Conservation (phyloP, 1,140 invertebrate species). For the Psilanteris sp. region DNA sequence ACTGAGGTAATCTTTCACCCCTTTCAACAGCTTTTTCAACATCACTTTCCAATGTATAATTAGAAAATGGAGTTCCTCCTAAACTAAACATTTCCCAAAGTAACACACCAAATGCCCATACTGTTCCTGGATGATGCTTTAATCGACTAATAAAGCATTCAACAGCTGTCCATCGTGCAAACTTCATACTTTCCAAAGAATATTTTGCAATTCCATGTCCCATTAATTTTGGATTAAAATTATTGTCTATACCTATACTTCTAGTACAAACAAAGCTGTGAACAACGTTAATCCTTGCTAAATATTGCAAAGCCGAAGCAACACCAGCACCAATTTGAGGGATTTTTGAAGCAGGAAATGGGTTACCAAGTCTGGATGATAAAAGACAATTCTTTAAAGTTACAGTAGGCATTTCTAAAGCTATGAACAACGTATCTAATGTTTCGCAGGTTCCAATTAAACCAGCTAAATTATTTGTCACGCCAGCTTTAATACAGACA, state of each 20-base stretch:
- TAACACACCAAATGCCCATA: constrained; percentile 90
- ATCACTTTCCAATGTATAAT: constrained; percentile 83
- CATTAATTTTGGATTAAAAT: constrained; percentile 85
- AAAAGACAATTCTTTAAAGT: constrained; percentile 86
- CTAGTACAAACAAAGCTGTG: constrained; percentile 87
- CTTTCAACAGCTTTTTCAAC: constrained; percentile 84
- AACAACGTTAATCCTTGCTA: constrained; percentile 82
- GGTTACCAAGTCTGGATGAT: constrained; percentile 82
- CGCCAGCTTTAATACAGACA: constrained; percentile 84
- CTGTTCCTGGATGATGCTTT: constrained; percentile 85
- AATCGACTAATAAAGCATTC: constrained; percentile 86
- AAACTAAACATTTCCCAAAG: constrained; percentile 92
- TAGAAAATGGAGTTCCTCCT: constrained; percentile 89
- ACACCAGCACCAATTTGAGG: constrained; percentile 83
- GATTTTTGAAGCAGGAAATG: constrained; percentile 82
- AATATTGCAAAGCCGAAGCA: constrained; percentile 78
- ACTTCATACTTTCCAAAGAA: constrained; percentile 81
- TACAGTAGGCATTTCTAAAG: constrained; percentile 84
- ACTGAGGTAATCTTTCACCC: constrained; percentile 86
- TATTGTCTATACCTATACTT: constrained; percentile 84
- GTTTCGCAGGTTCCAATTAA: constrained; percentile 90
- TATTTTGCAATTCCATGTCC: constrained; percentile 85
- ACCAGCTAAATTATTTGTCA: constrained; percentile 86
- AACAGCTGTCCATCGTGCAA: constrained; percentile 87
- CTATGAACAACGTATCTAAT: constrained; percentile 85